These are phyloP conservation scores for Heliconius ismenius DNA, from an alignment of 2,888 invertebrate genomes.

Conservation along the genomic window DNA sequence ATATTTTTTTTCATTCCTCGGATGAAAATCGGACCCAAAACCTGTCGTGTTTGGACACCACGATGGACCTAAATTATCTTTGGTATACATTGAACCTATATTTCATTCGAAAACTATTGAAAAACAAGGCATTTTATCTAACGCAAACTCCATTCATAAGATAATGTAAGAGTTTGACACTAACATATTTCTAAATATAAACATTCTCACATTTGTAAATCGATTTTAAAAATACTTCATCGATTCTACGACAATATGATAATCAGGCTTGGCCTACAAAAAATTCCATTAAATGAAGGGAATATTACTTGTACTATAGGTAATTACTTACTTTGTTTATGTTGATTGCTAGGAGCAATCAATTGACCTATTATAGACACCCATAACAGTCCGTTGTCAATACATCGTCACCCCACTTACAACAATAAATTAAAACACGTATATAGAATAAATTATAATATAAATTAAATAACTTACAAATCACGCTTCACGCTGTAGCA, in stretches of 20 bases:
- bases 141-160: too few relatives aligned
- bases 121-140: too few relatives aligned
- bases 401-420: conserved; percentile 23
- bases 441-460: conserved; percentile 2
- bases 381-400: conserved; percentile 12
- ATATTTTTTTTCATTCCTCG: too few relatives aligned
- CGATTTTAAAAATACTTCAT: not conserved
- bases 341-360: conserved; percentile 16
- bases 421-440: conserved; percentile 18
- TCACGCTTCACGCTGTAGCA: not conserved
- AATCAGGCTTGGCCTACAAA: not conserved
- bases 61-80: too few relatives aligned
- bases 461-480: not conserved
- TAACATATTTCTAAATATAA: too few relatives aligned
- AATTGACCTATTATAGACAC: conserved; percentile 13
- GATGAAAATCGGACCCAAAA: too few relatives aligned
- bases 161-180: too few relatives aligned
- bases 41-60: too few relatives aligned
- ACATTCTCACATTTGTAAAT: too few relatives aligned
- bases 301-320: not conserved
- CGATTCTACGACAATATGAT: not conserved
- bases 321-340: conserved; percentile 25
- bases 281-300: not conserved
- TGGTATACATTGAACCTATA: too few relatives aligned
- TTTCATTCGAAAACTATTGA: too few relatives aligned